Conservation (phyloP, 2,797 vertebrate genomes). For the Aselliscus stoliczkanus region DNA sequence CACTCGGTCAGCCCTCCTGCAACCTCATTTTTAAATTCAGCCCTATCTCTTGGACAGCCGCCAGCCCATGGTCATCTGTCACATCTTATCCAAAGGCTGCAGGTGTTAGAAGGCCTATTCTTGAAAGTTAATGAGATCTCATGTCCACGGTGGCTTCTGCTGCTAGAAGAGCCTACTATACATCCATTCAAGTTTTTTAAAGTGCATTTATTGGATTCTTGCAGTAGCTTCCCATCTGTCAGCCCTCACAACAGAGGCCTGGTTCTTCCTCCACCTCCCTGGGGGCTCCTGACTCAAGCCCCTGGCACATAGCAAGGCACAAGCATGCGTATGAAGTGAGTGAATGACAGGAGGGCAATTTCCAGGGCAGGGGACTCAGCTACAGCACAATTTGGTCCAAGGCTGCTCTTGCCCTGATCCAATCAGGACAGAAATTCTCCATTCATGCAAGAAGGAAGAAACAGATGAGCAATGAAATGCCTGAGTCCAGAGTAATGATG, state of each 20-base stretch:
- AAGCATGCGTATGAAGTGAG: background rate
- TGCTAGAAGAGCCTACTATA: background rate
- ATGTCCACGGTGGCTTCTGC: background rate
- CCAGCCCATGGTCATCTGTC: background rate
- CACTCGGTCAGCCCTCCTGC: too few species aligned
- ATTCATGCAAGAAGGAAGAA: constrained; percentile 49
- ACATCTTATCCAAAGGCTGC: background rate
- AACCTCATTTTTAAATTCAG: background rate
- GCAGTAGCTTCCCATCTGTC: background rate
- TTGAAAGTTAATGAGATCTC: background rate
- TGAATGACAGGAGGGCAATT: background rate
- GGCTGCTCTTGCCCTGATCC: background rate
- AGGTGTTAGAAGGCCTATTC: background rate
- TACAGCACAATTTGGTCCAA: background rate
- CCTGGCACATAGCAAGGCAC: background rate
- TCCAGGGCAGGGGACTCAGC: background rate
- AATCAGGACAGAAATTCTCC: constrained; percentile 38
- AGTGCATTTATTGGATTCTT: background rate
- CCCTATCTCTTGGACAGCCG: background rate
- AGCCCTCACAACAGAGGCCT: background rate
- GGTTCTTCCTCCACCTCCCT: background rate
- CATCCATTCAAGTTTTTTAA: background rate
- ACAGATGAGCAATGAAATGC: constrained; percentile 53
- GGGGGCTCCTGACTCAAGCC: background rate
- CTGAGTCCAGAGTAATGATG: constrained; percentile 48